These are phyloP conservation scores for Tachina grossa DNA, from an alignment of 2,888 invertebrate genomes.

Conservation along the genomic window DNA sequence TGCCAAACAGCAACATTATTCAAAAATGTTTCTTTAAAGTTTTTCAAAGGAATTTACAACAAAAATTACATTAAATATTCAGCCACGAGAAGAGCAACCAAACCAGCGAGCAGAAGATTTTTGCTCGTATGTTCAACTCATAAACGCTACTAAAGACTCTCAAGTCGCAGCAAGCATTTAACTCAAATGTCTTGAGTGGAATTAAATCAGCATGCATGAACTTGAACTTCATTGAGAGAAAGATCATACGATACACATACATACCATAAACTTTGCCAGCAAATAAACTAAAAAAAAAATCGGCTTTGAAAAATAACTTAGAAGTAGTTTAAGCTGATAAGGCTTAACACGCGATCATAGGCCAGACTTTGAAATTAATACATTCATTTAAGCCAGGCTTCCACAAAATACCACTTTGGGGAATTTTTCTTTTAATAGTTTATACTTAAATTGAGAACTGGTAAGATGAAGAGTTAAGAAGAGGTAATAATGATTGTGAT, in stretches of 20 bases:
- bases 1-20: constrained; percentile 46
- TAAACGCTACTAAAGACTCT: background rate
- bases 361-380: background rate
- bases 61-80: constrained; percentile 12
- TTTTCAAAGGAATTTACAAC: constrained; percentile 37
- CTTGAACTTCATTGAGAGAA: constrained; percentile 75
- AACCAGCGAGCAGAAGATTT: background rate
- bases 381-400: background rate
- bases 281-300: constrained; percentile 29
- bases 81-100: background rate
- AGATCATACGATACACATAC: background rate
- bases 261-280: background rate
- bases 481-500: too few species aligned
- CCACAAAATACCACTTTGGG: too few species aligned
- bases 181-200: constrained; percentile 58
- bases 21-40: constrained; percentile 28
- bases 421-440: too few species aligned
- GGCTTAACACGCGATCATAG: constrained; percentile 34
- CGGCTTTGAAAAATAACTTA: constrained; percentile 15
- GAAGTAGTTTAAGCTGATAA: constrained; percentile 40
- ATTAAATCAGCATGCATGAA: constrained; percentile 74
- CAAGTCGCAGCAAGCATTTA: background rate
- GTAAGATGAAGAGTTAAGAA: too few species aligned
- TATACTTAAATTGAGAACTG: too few species aligned
- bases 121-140: background rate